Base-by-base conservation (phyloP, 2,113 vertebrate genomes). In the Dinomys branickii region DNA sequence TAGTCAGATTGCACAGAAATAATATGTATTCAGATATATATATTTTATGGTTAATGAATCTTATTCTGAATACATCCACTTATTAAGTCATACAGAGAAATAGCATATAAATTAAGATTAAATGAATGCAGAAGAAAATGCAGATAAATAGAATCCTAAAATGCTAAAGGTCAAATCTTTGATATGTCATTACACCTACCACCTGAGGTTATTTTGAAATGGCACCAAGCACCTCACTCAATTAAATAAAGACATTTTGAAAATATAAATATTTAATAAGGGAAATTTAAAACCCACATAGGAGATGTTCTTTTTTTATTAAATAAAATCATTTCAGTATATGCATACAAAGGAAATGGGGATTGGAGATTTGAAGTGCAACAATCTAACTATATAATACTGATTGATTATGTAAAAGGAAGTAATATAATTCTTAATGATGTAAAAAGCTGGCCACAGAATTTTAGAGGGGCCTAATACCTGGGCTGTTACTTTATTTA, bases 221-320 rank as follows among this genome's bases (percentile, higher is more conserved):
- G 98, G 96, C 95, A 95, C 91, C 95, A 98, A 98, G 97, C 98
- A 98, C 71, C 92, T 98, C 95, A 98, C 97, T 98, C 98, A 98
- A 98, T 98, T 98, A 98, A 98, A 98, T 98, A 96, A 98, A 98
- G 97, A 98, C 97, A 98, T 98, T 98, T 95, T 98, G 96, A 98
- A 99, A 98, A 98, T 97, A 98, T 96, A 98, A 98, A 98, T 98
- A 98, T 98, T 98, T 98, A 98, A 98, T 98, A 98, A 98, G 80
- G 71, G 92, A 98, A 98, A 98, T 97, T 97, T 97, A 97, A 98
- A 98, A 98, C 97, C 97, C 96, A 97, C 96, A 97, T 67, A 98
- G 97, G 91, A 94, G 93, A 98, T 86, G 98, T 97, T 97, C 96
- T 95, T 97, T 98, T 96, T 97, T 98, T 97, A 98, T 97, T 98